Evolutionary conservation across 2,113 vertebrate species (phyloP), one percentile per base, ranked within the genome.

Genomic region (Delphinus delphis): DNA sequence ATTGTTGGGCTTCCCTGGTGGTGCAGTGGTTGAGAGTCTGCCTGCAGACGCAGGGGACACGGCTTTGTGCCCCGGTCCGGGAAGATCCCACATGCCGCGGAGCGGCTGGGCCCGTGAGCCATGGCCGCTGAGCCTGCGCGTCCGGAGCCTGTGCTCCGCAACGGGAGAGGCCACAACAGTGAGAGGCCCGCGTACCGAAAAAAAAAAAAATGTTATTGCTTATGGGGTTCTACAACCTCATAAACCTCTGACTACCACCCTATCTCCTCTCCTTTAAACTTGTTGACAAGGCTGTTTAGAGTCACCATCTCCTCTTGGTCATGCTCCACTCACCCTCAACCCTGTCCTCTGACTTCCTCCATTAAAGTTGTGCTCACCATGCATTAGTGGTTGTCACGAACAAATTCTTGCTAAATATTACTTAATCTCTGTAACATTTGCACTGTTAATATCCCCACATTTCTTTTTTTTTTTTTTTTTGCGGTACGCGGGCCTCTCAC

Each of bases 361-460:
- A 26, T 67, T 80, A 60, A 62, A 73, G 33, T 6, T 58, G 1
- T 28, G 6, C 8, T 36, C 50, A 50, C 25, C 60, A 28, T 6
- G 10, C 28, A 23, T 70, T 36, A 62, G 31, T 36, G 36, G 10
- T 41, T 77, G 71, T 21, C 67, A 58, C 3, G n/a, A 73, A 68
- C n/a, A 84, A 79, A 73, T 53, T 82, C 74, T 82, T 67, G 13
- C 55, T 83, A 70, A 81, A 73, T 77, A 11, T 77, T 53, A 41
- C 33, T 88, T 68, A 74, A 68, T 63, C 67, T 50, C 31, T 83
- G 18, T 47, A 33, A 18, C 10, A 44, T 96, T 71, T 87, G 20
- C 31, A 68, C 20, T 41, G 3, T 58, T 81, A 50, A 65, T 76
- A 41, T 5, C 5, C 4, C 4, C 67, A 63, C 44, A 11, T 76